Evolutionary conservation across 1,140 invertebrate species (phyloP), one percentile per base, ranked within the genome.

Genomic region (Adoxophyes honmai): DNA sequence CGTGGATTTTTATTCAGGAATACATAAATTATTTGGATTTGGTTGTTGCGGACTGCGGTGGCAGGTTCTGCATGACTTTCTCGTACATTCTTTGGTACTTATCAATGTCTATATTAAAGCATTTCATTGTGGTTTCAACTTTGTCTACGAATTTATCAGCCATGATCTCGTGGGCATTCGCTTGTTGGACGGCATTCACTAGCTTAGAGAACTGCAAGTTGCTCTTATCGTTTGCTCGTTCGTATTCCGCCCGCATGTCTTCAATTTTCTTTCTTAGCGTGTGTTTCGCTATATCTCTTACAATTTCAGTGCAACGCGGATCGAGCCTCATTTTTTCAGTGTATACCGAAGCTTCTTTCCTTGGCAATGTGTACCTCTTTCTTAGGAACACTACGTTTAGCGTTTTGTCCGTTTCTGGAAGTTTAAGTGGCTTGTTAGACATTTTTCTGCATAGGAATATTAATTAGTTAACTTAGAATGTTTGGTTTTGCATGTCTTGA

Each of bases 271-370:
- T 48, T n/a, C 42, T 11, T 28, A 13, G 42, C 28, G 42, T 21
- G 21, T 48, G 42, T 48, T 48, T 48, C n/a, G 18, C 42, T 48
- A 48, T 48, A 48, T 48, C 18, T 48, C 21, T 48, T 48, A 11
- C 18, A 21, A 48, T 48, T 48, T 48, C 28, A 18, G 9, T 28
- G 42, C 42, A 33, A 4, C 21, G 18, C 6, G 18, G 21, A 28
- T 28, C 14, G 7, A 28, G 18, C n/a, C 21, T 48, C 42, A 28
- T 28, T 28, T 2, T 28, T 28, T 28, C 18, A n/a, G n/a, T 33
- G n/a, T 28, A 28, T n/a, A 16, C 4, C 4, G 16, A 16, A n/a
- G 15, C 10, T 42, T 42, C 13, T 18, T 42, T 6, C 36, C 0
- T 39, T 39, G 38, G 38, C 16, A 36, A 9, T 36, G 9, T 38